phyloP scores from a whole-genome alignment of 2,113 vertebrate species.

The Galbula dea region DNA sequence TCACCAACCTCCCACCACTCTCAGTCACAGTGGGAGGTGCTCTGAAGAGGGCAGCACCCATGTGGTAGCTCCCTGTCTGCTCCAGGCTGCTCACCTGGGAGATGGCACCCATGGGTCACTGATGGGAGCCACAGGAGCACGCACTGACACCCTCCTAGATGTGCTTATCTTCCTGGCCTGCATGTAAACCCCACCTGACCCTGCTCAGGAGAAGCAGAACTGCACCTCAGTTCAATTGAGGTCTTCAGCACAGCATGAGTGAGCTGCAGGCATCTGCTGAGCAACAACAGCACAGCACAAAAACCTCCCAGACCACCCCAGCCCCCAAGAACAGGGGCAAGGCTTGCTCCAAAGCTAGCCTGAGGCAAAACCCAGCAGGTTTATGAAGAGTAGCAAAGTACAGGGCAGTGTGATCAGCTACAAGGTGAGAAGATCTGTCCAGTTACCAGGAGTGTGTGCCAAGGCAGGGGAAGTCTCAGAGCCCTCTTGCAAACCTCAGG shows the following conservation, averaged over 20 bases:
- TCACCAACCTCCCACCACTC: neutral
- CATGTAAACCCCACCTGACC: neutral
- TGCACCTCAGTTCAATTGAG: neutral
- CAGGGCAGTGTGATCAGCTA: slow-evolving; percentile 8
- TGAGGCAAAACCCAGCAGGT: neutral
- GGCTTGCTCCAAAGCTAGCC: neutral
- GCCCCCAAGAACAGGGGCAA: slow-evolving; percentile 19
- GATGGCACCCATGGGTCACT: neutral
- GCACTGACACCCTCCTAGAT: neutral
- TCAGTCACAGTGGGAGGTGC: neutral
- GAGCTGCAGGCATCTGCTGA: neutral
- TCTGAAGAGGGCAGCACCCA: neutral
- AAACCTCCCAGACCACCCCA: neutral
- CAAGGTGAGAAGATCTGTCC: neutral
- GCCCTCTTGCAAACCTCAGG: neutral
- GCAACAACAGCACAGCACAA: neutral
- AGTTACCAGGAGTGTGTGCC: neutral
- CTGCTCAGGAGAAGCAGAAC: neutral
- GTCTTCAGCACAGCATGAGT: neutral
- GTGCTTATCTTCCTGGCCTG: neutral
- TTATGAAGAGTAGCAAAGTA: slow-evolving; percentile 11
- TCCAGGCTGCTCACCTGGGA: neutral
- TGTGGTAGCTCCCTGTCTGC: neutral
- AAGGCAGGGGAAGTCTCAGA: neutral
- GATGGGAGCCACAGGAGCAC: neutral